These are phyloP conservation scores for Dryobates pubescens DNA, from an alignment of 2,797 vertebrate genomes.

Conservation along the genomic window DNA sequence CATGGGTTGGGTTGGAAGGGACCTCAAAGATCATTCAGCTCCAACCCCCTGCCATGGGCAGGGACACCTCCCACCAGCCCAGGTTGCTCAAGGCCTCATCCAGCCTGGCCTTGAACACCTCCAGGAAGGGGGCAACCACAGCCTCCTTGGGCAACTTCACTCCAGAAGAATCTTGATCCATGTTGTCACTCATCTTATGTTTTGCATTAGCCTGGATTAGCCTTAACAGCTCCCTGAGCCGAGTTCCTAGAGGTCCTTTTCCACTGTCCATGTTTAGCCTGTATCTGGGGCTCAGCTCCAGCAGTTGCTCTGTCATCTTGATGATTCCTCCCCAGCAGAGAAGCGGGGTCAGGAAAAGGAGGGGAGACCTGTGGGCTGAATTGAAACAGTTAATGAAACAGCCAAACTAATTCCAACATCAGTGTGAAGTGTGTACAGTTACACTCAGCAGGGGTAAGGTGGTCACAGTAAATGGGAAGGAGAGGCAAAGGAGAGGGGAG, in stretches of 20 bases:
- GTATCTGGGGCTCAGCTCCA: background rate
- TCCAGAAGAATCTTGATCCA: accelerated
- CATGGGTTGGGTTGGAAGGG: no score
- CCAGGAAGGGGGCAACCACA: no score
- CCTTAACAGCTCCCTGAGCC: background rate
- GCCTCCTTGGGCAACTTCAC: no score
- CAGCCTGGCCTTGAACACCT: no score
- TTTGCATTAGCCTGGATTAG: background rate
- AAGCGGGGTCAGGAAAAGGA: background rate
- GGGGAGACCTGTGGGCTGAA: background rate
- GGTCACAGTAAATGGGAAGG: background rate
- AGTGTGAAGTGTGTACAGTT: background rate
- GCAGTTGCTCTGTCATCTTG: background rate
- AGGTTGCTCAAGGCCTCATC: no score
- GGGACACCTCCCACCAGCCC: no score
- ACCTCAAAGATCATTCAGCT: no score
- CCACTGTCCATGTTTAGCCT: background rate
- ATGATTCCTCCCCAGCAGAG: background rate
- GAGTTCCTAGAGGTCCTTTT: background rate
- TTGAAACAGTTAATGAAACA: background rate
- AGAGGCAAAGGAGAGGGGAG: no score
- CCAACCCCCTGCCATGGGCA: no score
- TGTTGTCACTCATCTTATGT: background rate
- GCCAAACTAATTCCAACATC: background rate
- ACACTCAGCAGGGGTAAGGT: background rate